Percentiles rank a stretch among this genome's conserved stretches.
Evolutionary conservation across 2,888 invertebrate species (phyloP).

Genomic region (Dasysyrphus albostriatus): DNA sequence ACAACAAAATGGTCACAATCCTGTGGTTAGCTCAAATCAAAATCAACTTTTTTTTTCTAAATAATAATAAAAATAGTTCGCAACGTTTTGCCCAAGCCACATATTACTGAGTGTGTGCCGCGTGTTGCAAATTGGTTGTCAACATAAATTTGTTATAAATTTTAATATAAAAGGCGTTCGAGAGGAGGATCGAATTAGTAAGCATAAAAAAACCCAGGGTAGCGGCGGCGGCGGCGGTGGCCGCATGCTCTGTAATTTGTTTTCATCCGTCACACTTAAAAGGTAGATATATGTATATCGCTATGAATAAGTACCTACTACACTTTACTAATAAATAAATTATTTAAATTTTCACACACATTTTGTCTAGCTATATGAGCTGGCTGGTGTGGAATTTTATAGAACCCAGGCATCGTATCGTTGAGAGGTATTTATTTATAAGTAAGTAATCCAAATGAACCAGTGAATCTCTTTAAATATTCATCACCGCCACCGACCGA

Average conservation of each 20-base stretch:
- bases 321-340: slow-evolving; percentile 34
- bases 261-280: slow-evolving; percentile 24
- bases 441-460: slow-evolving; percentile 19
- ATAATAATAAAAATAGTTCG: not conserved
- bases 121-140: slow-evolving; percentile 63
- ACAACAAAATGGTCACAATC: slow-evolving; percentile 16
- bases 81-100: slow-evolving; percentile 10
- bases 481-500: not conserved
- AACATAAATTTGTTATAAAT: slow-evolving; percentile 58
- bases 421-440: not conserved
- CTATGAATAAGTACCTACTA: not conserved
- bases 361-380: not conserved
- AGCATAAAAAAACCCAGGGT: not conserved
- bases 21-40: slow-evolving; percentile 13
- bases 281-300: not conserved
- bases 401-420: not conserved
- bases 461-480: slow-evolving; percentile 41
- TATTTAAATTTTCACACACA: slow-evolving; percentile 30
- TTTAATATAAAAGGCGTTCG: slow-evolving; percentile 28
- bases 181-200: slow-evolving; percentile 1
- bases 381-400: not conserved
- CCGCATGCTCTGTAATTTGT: slow-evolving; percentile 28
- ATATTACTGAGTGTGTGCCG: slow-evolving; percentile 23
- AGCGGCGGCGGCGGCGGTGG: not conserved
- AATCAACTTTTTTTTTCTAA: slow-evolving; percentile 1